These are phyloP conservation scores for honey bee (Apis mellifera) DNA, from an alignment of 1,140 invertebrate species.

Conservation along the genomic window Amel_HAv3.1 CM009931.2:22086001-22086500, in stretches of 20 bases:
- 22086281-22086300: constrained; percentile 1
- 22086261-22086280: background rate
- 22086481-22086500: no score
- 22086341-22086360: background rate
- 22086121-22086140: constrained; percentile 9
- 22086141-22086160: background rate
- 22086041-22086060: constrained; percentile 10
- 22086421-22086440: no score
- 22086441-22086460: background rate
- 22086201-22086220: background rate
- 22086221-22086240: background rate
- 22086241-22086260: background rate
- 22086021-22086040: background rate
- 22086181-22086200: background rate
- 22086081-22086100: no score
- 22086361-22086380: background rate
- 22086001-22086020: background rate
- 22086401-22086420: background rate
- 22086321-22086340: constrained; percentile 3
- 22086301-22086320: background rate
- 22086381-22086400: background rate
- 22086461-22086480: no score
- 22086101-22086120: background rate
- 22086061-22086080: background rate
- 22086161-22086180: constrained; percentile 18